Evolutionary conservation across 1,140 invertebrate species (phyloP).

Genomic region (Palaemon carinicauda): DNA sequence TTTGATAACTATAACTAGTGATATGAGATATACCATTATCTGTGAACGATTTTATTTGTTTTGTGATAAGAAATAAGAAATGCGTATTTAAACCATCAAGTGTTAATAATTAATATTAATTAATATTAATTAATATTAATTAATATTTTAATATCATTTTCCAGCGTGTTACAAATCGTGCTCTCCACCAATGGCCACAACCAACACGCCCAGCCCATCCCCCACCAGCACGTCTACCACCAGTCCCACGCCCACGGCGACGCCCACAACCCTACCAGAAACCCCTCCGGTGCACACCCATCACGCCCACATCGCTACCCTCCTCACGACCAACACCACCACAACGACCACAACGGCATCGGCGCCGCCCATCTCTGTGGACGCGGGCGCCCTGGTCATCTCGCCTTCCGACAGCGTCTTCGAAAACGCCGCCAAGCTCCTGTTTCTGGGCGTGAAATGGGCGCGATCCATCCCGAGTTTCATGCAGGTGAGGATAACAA

Average conservation of each 20-base stretch:
- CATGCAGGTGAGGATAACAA: conserved; percentile 68
- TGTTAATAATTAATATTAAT: too few species aligned
- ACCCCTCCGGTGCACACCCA: not conserved
- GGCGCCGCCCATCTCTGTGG: conserved; percentile 31
- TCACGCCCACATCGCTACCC: not conserved
- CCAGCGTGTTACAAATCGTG: conserved; percentile 5
- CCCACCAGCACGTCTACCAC: not conserved
- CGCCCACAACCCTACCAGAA: not conserved
- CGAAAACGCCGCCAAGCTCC: conserved; percentile 79
- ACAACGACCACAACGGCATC: conserved; percentile 10
- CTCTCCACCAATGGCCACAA: conserved; percentile 11
- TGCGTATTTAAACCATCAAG: too few species aligned
- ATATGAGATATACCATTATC: too few species aligned
- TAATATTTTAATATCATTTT: too few species aligned
- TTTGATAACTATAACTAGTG: too few species aligned
- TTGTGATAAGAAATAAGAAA: too few species aligned
- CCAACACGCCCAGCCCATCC: conserved; percentile 22
- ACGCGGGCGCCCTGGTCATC: conserved; percentile 36
- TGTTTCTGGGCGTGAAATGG: conserved; percentile 81
- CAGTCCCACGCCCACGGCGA: not conserved
- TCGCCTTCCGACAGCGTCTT: conserved; percentile 71
- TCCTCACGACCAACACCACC: conserved; percentile 14
- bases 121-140: too few species aligned
- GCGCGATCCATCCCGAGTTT: conserved; percentile 79
- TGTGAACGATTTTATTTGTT: too few species aligned